Conservation (phyloP, 2,113 vertebrate species). For the Neolamprologus fasciatus region DNA sequence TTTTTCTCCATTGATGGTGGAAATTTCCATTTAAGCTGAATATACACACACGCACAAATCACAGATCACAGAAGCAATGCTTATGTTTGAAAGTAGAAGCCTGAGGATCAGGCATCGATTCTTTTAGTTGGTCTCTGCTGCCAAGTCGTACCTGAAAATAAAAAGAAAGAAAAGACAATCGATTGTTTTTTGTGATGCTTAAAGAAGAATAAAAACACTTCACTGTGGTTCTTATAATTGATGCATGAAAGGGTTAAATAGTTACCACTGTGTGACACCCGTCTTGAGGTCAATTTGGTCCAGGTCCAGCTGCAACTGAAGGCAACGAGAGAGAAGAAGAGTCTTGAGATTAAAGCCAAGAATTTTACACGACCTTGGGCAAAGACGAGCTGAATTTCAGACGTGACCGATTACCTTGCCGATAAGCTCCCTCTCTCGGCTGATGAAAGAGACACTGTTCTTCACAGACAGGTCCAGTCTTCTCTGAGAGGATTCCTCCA, state of each 20-base stretch:
- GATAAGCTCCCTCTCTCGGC: constrained; percentile 81
- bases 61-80: constrained; percentile 48
- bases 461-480: constrained; percentile 84
- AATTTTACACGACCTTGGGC: not conserved
- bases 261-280: constrained; percentile 80
- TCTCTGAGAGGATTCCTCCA: constrained; percentile 75
- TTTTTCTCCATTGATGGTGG: constrained; percentile 29
- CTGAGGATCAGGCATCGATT: not conserved
- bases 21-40: constrained; percentile 44
- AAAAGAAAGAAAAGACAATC: not conserved
- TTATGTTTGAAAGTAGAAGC: constrained; percentile 3
- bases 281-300: constrained; percentile 77
- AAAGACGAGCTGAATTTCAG: not conserved
- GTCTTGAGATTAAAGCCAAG: not conserved
- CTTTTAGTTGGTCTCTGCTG: constrained; percentile 64
- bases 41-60: constrained; percentile 39
- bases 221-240: not conserved
- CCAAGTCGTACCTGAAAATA: constrained; percentile 69
- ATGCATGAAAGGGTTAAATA: not conserved
- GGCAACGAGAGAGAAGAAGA: not conserved
- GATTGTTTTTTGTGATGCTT: not conserved
- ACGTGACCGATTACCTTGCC: constrained; percentile 68
- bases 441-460: constrained; percentile 85
- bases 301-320: constrained; percentile 79
- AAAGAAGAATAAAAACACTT: not conserved